Evolutionary conservation across 2,888 invertebrate genomes (phyloP), one percentile per base, ranked within the genome.

Genomic region (Orthosia gracilis): DNA sequence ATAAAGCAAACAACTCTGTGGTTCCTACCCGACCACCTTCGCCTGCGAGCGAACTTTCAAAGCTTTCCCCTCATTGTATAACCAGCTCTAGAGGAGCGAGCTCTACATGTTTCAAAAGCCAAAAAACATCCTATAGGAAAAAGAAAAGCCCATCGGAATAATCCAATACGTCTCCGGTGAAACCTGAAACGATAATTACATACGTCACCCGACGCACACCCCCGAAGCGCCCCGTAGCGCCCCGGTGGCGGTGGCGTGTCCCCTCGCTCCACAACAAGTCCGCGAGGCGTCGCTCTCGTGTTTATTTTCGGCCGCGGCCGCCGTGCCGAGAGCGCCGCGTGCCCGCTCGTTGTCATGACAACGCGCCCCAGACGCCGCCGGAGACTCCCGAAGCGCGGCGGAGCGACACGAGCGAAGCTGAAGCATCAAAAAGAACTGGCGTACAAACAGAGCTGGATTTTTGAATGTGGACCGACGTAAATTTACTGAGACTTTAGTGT

Each of bases 281-380:
- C 85, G 86, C 89, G 89, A 91, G 90, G 88, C 88, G 87, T 86
- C 86, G 85, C 90, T 89, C 89, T 89, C 89, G 89, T 95, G 95
- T 96, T 96, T 96, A 94, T 96, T 95, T 95, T 95, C 92, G 91
- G 94, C 91, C 82, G 90, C 91, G 91, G 91, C 91, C 91, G 92
- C 91, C 91, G 89, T 89, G 92, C 91, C 85, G 89, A 90, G 90
- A 89, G 88, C 88, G 88, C 90, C 89, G 93, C 93, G 92, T 94
- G 92, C 92, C 90, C 89, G 89, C 89, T 88, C 89, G 95, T 96
- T 84, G 90, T 90, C 92, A 94, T 94, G 91, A 90, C 93, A 91
- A 96, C 95, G 93, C 92, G 83, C 94, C 94, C 95, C 93, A 93
- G 94, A 94, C 94, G 94, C 94, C 85, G 84, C 84, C 94, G 93